Evolutionary conservation across 2,113 vertebrate genomes (phyloP).

Genomic region (Nyctibius bracteatus): DNA sequence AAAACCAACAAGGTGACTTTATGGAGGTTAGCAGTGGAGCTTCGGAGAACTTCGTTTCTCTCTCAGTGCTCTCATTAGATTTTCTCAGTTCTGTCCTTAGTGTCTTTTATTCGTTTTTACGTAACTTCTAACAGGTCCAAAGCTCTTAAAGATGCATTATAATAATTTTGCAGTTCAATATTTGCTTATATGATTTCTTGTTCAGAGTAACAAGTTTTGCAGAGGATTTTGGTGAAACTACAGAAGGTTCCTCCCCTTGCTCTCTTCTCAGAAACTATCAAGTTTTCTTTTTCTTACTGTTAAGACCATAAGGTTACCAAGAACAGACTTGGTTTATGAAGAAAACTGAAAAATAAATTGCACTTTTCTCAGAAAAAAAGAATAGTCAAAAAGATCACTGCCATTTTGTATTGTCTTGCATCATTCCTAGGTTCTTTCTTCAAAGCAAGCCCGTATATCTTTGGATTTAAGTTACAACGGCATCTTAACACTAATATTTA

Average conservation of each 20-base stretch:
- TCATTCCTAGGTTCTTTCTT: not conserved
- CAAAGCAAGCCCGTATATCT: not conserved
- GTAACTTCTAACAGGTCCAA: not conserved
- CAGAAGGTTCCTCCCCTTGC: not conserved
- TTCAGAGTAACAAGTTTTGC: not conserved
- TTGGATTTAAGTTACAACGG: not conserved
- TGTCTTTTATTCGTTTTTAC: not conserved
- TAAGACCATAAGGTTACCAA: not conserved
- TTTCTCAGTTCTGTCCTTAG: not conserved
- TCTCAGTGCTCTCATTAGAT: not conserved
- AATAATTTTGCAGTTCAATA: not conserved
- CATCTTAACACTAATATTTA: not conserved
- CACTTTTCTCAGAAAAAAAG: not conserved
- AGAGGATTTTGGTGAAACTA: not conserved
- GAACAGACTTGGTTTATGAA: not conserved
- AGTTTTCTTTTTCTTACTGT: not conserved
- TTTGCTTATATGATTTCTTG: not conserved
- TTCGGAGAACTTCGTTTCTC: not conserved
- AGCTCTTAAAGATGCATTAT: not conserved
- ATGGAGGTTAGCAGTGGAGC: rapidly evolving
- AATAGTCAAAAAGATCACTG: not conserved
- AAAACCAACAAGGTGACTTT: not conserved
- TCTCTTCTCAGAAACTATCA: not conserved
- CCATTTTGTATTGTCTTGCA: not conserved
- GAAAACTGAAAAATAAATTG: not conserved